Evolutionary conservation across 92 coral and sea anemone species (phyloP), one percentile per base, ranked within the genome.

Genomic region (Metridium senile): DNA sequence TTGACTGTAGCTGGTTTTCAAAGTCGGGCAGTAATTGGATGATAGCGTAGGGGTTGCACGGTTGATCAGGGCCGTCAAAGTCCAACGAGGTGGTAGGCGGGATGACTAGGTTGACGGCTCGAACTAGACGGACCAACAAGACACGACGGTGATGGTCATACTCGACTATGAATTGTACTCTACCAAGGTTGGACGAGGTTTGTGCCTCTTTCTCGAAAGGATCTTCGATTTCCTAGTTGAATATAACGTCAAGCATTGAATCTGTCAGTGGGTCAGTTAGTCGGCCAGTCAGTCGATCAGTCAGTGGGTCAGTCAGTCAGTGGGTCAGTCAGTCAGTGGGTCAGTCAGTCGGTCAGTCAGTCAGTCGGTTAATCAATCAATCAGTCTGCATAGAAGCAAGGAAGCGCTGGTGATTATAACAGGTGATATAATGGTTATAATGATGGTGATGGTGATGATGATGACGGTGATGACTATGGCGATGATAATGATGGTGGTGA

Each of bases 1-100:
- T 85, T 17, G 98, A 90, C 74, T 93, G 98, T 17, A 93, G 76
- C n/a, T 90, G 93, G 67, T 93, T 97, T 22, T 87, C 83, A 76
- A 88, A 93, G 68, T 93, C 98, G 17, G 98, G 98, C n/a, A 87
- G 87, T 1, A 93, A 81, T 63, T 87, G 92, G 1, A 93, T 76
- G 3, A 92, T 90, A 0, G 82, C 98, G 61, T 90, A 93, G 0
- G 98, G 98, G 56, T 88, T 91, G 28, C 94, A 89, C 1, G 84
- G 98, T 32, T 93, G 91, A 22, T 11, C 69, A 4, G 39, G n/a
- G 21, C 9, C 17, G 39, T 82, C 85, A 74, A 86, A 81, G 29
- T 88, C 49, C 13, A 39, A n/a, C n/a, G n/a, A 4, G 49, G 13
- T 91, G 17, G 46, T 63, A 27, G 59, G 83, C 9, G 88, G 81